Conservation (phyloP, 1,140 invertebrate genomes). For the Cotesia chilonis region DNA sequence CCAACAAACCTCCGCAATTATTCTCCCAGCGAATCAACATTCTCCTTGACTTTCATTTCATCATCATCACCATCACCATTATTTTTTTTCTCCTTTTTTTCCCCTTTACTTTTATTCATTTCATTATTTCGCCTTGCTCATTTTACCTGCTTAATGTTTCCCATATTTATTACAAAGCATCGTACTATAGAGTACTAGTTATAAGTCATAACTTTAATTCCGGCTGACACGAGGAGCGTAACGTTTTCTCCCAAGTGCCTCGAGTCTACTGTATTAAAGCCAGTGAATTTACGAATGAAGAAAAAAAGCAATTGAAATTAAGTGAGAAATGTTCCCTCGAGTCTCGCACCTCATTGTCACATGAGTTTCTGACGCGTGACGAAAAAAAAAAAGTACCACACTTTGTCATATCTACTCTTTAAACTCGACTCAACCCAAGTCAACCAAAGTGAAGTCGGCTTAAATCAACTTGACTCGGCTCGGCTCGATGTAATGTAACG, state of each 20-base stretch:
- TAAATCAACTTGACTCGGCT: not conserved
- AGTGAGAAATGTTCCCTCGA: conserved; percentile 23
- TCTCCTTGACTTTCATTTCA: too few relatives aligned
- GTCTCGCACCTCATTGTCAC: conserved; percentile 32
- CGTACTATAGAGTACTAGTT: too few relatives aligned
- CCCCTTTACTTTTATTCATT: conserved; percentile 6
- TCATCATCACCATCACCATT: too few relatives aligned
- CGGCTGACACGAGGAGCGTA: not conserved
- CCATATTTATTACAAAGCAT: too few relatives aligned
- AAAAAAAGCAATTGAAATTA: conserved; percentile 20
- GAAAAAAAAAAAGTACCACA: conserved; percentile 2
- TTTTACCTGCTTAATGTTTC: not conserved
- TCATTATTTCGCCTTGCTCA: not conserved
- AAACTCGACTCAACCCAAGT: too few relatives aligned
- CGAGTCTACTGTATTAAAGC: not conserved
- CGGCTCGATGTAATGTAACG: not conserved
- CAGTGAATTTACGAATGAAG: not conserved
- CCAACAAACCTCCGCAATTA: too few relatives aligned
- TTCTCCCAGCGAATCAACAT: too few relatives aligned
- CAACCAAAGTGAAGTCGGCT: not conserved
- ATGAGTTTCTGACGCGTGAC: conserved; percentile 30
- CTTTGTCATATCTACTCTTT: conserved; percentile 7
- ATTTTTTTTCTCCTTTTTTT: not conserved
- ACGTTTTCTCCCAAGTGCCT: not conserved
- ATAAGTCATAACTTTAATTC: not conserved